These are phyloP conservation scores for Drosophila nasuta DNA, from an alignment of 1,140 invertebrate species.

Conservation along the genomic window DNA sequence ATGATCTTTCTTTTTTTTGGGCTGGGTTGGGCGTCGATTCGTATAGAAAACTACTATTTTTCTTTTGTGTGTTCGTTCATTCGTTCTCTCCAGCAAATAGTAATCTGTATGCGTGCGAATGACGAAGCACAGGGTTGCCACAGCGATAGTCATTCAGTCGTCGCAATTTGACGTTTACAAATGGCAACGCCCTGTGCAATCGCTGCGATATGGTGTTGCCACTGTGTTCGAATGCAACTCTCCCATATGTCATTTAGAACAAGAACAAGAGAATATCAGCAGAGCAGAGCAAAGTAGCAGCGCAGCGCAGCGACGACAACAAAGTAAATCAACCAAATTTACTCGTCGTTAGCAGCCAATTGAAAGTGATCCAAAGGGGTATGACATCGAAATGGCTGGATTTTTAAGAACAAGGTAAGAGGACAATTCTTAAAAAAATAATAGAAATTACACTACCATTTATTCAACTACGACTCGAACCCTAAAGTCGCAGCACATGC, in stretches of 20 bases:
- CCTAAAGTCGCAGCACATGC: background rate
- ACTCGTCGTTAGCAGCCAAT: background rate
- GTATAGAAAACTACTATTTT: constrained; percentile 77
- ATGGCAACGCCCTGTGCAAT: constrained; percentile 30
- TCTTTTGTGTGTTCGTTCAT: constrained; percentile 63
- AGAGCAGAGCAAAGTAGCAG: too few species aligned
- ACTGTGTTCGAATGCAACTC: constrained; percentile 25
- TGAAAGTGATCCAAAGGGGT: constrained; percentile 17
- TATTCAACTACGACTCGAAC: constrained; percentile 26
- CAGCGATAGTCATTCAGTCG: constrained; percentile 19
- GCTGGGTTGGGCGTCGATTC: constrained; percentile 73
- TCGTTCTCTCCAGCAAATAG: constrained; percentile 62
- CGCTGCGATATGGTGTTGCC: constrained; percentile 20
- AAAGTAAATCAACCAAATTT: constrained; percentile 29
- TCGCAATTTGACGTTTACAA: constrained; percentile 54
- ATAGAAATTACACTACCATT: too few species aligned
- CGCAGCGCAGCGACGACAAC: constrained; percentile 20
- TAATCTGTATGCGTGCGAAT: constrained; percentile 68
- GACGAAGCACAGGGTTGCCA: constrained; percentile 67
- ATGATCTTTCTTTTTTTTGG: constrained; percentile 50
- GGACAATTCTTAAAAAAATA: background rate
- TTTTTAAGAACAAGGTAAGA: constrained; percentile 60
- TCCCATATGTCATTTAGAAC: constrained; percentile 32
- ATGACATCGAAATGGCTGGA: constrained; percentile 64
- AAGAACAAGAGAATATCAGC: constrained; percentile 43